Evolutionary conservation across 2,888 invertebrate species (phyloP), one percentile per base, ranked within the genome.

Genomic region (Eucera pruinosa): DNA sequence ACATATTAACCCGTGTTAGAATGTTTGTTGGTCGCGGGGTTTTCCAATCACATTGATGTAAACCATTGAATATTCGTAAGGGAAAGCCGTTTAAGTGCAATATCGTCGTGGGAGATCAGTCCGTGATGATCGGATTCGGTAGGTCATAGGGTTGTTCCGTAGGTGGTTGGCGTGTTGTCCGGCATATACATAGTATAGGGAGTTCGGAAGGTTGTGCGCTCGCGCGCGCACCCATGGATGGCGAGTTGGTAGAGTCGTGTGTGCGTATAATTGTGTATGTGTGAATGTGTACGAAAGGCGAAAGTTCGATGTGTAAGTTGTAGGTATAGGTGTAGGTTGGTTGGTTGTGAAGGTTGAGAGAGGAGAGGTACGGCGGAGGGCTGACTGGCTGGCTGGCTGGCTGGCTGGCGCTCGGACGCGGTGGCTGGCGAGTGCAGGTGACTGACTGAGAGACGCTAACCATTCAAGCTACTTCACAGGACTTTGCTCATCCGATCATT

Each of bases 341-440:
- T 88, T 82, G 87, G 85, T 86, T 83, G 83, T 61, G 82, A 84
- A 87, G 84, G 85, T 88, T 86, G 82, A 76, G 81, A 69, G 79
- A 84, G 72, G 84, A 83, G 83, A 84, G 85, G 83, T 79, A 80
- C 78, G 82, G 82, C 67, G 80, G 77, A 86, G 84, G 80, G 65
- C 72, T 73, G 74, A 72, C 83, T 75, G 82, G 57, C 80, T 82
- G 75, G 36, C 36, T 36, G 36, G 55, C 74, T 82, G 41, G 73
- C 74, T 73, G 68, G 67, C 78, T 72, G 75, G 78, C 78, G 75
- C 80, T 85, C 80, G 82, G 83, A 82, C 77, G 84, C 82, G 85
- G 86, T 82, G 86, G 86, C 74, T 86, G 86, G 80, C 79, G 78
- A 84, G 80, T 84, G 84, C 86, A 86, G 88, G 87, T 87, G 87